Evolutionary conservation across 1,140 invertebrate genomes (phyloP).

Genomic region (Holotrichia oblita): DNA sequence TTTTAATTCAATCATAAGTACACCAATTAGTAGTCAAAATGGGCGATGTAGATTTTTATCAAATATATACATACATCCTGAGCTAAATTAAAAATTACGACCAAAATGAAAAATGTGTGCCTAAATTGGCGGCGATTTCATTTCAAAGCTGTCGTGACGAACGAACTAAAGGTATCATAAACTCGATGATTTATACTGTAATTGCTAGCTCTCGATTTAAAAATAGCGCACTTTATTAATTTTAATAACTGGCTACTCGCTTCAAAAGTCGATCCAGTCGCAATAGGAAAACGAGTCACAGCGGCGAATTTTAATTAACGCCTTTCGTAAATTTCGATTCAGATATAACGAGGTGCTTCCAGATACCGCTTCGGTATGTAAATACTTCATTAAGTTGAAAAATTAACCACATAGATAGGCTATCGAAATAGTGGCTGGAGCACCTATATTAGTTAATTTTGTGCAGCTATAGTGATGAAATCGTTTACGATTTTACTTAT

Average conservation of each 20-base stretch:
- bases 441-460: neutral
- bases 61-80: neutral
- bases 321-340: neutral
- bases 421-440: neutral
- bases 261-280: neutral
- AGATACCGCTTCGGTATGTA: neutral
- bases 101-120: neutral
- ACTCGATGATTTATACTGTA: neutral
- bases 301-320: slow-evolving; percentile 16
- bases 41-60: too few species aligned
- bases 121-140: neutral
- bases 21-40: too few species aligned
- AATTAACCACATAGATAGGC: neutral
- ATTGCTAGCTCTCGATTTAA: neutral
- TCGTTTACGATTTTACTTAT: slow-evolving; percentile 8
- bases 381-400: neutral
- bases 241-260: neutral
- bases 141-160: neutral
- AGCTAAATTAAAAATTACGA: neutral
- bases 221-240: slow-evolving; percentile 6
- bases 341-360: neutral
- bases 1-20: too few species aligned
- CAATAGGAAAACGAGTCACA: neutral
- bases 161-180: neutral
- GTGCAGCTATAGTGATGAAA: neutral